These are phyloP conservation scores for Teleogryllus oceanicus DNA, from an alignment of 2,888 invertebrate species.

Conservation along the genomic window DNA sequence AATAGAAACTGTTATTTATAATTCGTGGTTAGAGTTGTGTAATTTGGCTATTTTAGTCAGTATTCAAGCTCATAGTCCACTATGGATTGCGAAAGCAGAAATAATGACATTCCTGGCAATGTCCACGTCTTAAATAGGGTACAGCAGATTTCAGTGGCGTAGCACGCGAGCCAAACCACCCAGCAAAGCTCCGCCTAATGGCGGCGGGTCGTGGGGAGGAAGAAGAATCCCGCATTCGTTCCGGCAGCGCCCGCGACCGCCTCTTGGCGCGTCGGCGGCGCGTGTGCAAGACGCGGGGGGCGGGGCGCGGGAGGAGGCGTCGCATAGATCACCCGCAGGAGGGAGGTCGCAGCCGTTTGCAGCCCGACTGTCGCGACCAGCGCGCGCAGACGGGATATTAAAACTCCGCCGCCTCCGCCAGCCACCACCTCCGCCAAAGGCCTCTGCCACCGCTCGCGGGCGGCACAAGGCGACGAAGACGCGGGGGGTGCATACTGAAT, in stretches of 20 bases:
- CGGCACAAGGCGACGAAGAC: background rate
- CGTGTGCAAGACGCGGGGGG: background rate
- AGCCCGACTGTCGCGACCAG: background rate
- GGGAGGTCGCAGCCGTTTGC: background rate
- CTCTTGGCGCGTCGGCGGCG: background rate
- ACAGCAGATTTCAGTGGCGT: too few relatives aligned
- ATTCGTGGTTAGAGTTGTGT: too few relatives aligned
- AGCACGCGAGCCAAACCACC: too few relatives aligned
- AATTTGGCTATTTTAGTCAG: too few relatives aligned
- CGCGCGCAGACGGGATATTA: conserved; percentile 7
- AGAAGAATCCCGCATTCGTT: background rate
- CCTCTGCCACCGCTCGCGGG: background rate
- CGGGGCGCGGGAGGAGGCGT: background rate
- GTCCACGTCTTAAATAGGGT: too few relatives aligned
- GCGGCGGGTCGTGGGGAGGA: too few relatives aligned
- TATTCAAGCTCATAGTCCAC: too few relatives aligned
- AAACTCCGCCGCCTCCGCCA: background rate
- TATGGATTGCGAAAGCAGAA: too few relatives aligned
- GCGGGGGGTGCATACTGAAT: background rate
- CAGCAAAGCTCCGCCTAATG: too few relatives aligned
- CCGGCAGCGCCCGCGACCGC: background rate
- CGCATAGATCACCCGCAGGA: background rate
- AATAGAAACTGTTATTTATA: too few relatives aligned
- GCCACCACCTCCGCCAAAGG: background rate
- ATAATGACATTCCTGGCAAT: too few relatives aligned